phyloP scores from a whole-genome alignment of 2,797 vertebrate genomes.

The Tarsius wallacei region DNA sequence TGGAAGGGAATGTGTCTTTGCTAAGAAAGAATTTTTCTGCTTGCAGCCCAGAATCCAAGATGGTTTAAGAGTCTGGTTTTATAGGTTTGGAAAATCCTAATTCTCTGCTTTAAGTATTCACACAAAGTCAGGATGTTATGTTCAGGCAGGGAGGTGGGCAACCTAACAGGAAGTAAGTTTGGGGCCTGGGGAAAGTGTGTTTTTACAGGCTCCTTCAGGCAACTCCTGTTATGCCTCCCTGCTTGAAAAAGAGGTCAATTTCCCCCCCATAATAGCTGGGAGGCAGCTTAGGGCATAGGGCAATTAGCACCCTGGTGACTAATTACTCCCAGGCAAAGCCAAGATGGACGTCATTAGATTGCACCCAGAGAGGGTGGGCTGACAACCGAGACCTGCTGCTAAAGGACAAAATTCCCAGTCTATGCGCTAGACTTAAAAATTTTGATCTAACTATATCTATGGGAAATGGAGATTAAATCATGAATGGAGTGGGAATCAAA shows the following conservation, averaged over 20 bases:
- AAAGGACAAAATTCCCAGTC: background rate
- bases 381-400: background rate
- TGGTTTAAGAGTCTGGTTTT: conserved; percentile 25
- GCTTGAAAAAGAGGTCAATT: background rate
- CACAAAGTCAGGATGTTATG: background rate
- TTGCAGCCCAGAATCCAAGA: background rate
- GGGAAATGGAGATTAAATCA: background rate
- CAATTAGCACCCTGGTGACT: conserved; percentile 13
- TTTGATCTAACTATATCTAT: background rate
- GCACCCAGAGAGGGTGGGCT: background rate
- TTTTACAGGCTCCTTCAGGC: background rate
- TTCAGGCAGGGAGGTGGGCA: background rate
- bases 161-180: background rate
- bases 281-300: background rate
- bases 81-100: conserved; percentile 20
- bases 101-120: background rate
- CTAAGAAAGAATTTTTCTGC: background rate
- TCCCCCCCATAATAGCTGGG: background rate
- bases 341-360: background rate
- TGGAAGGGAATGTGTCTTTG: background rate
- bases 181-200: background rate
- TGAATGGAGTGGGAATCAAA: conserved; percentile 18
- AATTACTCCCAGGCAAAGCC: background rate
- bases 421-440: conserved; percentile 10
- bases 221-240: background rate